Percentiles rank a stretch among this genome's conserved stretches.
phyloP scores from a whole-genome alignment of 2,113 vertebrate genomes.

The Oryzias melastigma region DNA sequence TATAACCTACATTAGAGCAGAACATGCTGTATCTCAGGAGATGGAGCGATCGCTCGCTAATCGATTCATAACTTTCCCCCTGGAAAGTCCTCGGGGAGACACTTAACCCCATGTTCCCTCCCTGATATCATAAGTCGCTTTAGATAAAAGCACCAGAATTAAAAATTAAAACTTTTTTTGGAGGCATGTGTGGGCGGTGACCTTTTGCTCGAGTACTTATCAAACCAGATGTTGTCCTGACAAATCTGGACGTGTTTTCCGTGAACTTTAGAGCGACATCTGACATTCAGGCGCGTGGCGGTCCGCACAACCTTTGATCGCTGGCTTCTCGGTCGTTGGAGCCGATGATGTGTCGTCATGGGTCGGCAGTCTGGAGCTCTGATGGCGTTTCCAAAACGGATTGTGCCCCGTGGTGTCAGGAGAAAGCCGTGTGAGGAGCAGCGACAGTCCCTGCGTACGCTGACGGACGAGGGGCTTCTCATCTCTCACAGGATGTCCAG shows the following conservation, averaged over 20 bases:
- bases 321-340: not conserved
- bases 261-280: constrained; percentile 12
- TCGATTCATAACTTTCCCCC: not conserved
- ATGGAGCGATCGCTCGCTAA: not conserved
- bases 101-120: not conserved
- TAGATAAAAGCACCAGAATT: not conserved
- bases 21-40: not conserved
- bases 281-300: constrained; percentile 3
- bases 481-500: constrained; percentile 66
- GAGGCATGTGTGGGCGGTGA: constrained; percentile 12
- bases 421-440: constrained; percentile 1
- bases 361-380: not conserved
- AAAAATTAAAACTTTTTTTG: constrained; percentile 10
- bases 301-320: not conserved
- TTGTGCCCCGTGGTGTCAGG: not conserved
- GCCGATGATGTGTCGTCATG: not conserved
- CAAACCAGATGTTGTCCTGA: constrained; percentile 27
- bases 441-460: constrained; percentile 11
- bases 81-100: not conserved
- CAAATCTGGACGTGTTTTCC: constrained; percentile 21
- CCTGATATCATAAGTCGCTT: not conserved
- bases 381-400: not conserved
- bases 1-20: not conserved
- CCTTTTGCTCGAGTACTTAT: constrained; percentile 24
- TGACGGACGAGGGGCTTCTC: constrained; percentile 34